Evolutionary conservation across 2,888 invertebrate species (phyloP), one percentile per base, ranked within the genome.

Genomic region (Parascotia fuliginaria): DNA sequence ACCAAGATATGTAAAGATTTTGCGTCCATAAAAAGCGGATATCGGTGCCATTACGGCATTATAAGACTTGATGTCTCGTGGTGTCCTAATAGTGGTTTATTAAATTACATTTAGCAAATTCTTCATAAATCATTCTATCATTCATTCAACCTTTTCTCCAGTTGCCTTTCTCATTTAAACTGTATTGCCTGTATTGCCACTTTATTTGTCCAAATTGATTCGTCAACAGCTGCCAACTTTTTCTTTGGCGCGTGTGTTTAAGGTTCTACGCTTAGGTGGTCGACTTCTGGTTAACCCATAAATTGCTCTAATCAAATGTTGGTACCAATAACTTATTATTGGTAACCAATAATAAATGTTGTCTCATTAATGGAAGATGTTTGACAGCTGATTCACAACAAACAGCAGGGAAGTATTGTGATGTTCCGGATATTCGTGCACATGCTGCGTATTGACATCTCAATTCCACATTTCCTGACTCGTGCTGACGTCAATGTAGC

Each of bases 301-400:
- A 75, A 76, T 73, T 64, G 60, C 51, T 56, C 54, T 65, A 54
- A 50, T 55, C 55, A 39, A 73, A 73, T 69, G 77, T 80, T 85
- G 81, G 82, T 68, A 78, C n/a, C n/a, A n/a, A n/a, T n/a, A n/a
- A n/a, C 2, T 68, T 49, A 43, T 70, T 69, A 71, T 75, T 63
- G 64, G 60, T 49, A 37, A 55, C 55, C 39, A 59, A 57, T 51
- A 56, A 57, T 42, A 61, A 60, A 65, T 79, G 62, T 75, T 76
- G 67, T 43, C 78, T 83, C 84, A 85, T 89, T 89, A 91, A 88
- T 85, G 59, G 76, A 63, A 65, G 57, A 68, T 51, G 61, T 78
- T 75, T 85, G 89, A 88, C 90, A 83, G 81, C 76, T 84, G 81
- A 76, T 89, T 88, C 89, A 89, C 84, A 90, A 90, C 88, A 89